Conservation (phyloP, 2,797 vertebrate genomes). For the Takifugu ocellatus region DNA sequence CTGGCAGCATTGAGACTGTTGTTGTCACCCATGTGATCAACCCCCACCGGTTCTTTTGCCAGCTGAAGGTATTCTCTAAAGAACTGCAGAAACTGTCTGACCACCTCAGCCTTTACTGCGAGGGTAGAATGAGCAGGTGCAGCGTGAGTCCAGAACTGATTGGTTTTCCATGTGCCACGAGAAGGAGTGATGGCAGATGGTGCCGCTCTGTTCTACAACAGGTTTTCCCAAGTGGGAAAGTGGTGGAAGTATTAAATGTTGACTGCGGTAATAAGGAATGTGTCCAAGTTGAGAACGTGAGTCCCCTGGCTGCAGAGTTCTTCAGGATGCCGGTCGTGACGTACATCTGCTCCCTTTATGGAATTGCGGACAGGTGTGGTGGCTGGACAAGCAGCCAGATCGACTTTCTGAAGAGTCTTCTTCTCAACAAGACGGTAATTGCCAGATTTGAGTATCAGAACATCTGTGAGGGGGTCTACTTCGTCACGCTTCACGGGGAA, state of each 20-base stretch:
- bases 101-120: slow-evolving; percentile 73
- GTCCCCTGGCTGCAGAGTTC: slow-evolving; percentile 79
- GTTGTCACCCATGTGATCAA: slow-evolving; percentile 85
- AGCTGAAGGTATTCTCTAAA: slow-evolving; percentile 84
- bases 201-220: slow-evolving; percentile 79
- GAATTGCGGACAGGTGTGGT: slow-evolving; percentile 77
- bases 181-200: slow-evolving; percentile 85
- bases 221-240: slow-evolving; percentile 57
- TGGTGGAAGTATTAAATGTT: slow-evolving; percentile 84
- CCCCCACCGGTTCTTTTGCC: slow-evolving; percentile 86
- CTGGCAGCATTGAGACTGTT: slow-evolving; percentile 81
- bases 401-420: slow-evolving; percentile 74
- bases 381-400: slow-evolving; percentile 82
- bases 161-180: slow-evolving; percentile 85
- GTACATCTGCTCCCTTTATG: slow-evolving; percentile 85
- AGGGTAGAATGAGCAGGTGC: slow-evolving; percentile 46
- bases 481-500: slow-evolving; percentile 83
- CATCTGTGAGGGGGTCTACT: slow-evolving; percentile 85
- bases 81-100: slow-evolving; percentile 83
- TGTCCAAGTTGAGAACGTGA: slow-evolving; percentile 75
- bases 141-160: slow-evolving; percentile 68
- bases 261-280: slow-evolving; percentile 88
- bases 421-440: slow-evolving; percentile 78
- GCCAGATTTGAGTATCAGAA: slow-evolving; percentile 86
- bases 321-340: slow-evolving; percentile 92